Conservation (phyloP, 1,140 invertebrate genomes). For the Atta texana region DNA sequence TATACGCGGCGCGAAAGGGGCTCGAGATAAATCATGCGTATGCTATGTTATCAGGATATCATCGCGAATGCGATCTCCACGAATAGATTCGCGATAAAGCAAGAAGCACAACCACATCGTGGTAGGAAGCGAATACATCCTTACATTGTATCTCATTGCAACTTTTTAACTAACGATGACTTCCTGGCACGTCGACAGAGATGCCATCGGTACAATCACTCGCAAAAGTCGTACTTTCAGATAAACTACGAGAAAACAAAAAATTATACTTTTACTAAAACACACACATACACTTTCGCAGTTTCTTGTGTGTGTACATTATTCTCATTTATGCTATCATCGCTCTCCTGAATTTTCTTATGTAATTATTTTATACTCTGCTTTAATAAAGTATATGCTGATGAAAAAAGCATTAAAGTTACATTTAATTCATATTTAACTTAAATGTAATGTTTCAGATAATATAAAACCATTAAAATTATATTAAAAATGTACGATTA, state of each 20-base stretch:
- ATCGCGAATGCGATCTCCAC: neutral
- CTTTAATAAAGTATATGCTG: neutral
- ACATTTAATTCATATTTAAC: neutral
- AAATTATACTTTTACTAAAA: neutral
- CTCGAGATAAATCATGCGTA: constrained; percentile 27
- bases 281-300: neutral
- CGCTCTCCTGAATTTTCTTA: neutral
- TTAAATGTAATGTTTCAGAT: neutral
- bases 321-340: neutral
- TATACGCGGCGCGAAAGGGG: neutral
- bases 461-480: constrained; percentile 4
- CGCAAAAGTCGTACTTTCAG: neutral
- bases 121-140: constrained; percentile 8
- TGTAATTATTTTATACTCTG: neutral
- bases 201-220: constrained; percentile 39
- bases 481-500: neutral
- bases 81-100: constrained; percentile 2
- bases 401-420: neutral
- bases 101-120: neutral
- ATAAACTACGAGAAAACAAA: neutral
- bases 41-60: neutral
- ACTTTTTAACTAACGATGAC: constrained; percentile 39
- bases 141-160: constrained; percentile 41
- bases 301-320: neutral
- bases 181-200: constrained; percentile 26